These are phyloP conservation scores for Arctopsyche grandis DNA, from an alignment of 1,140 invertebrate species.

Conservation along the genomic window DNA sequence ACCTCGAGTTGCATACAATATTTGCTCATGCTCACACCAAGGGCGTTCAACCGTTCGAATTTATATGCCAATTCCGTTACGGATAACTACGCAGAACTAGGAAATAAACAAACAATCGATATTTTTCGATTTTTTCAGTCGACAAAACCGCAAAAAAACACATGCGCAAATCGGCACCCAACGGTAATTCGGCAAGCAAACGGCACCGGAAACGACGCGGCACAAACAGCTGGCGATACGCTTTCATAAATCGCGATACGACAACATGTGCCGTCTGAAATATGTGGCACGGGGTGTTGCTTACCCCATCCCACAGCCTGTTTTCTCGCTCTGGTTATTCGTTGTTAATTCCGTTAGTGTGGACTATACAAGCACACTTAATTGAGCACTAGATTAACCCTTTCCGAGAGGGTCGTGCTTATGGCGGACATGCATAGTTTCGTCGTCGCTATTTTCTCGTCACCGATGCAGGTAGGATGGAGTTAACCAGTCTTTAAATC, in stretches of 20 bases:
- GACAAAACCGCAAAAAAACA: conserved; percentile 32
- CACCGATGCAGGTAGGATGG: too few relatives aligned
- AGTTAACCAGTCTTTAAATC: too few relatives aligned
- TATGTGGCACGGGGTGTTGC: conserved; percentile 6
- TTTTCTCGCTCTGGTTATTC: background rate
- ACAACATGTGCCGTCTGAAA: conserved; percentile 34
- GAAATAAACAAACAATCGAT: too few relatives aligned
- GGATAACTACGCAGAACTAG: too few relatives aligned
- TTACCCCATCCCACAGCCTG: background rate
- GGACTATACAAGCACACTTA: conserved; percentile 6
- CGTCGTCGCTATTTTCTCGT: background rate
- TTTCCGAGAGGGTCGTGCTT: background rate
- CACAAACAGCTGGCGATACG: background rate
- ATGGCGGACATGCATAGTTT: background rate
- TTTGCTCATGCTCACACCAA: too few relatives aligned
- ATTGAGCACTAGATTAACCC: conserved; percentile 33
- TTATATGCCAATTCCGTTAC: too few relatives aligned
- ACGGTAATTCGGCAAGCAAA: background rate
- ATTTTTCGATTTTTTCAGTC: background rate
- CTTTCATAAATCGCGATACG: conserved; percentile 37
- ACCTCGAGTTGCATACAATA: too few relatives aligned
- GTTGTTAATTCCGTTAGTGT: conserved; percentile 17
- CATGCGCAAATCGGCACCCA: background rate
- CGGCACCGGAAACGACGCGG: background rate
- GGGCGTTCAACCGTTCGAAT: too few relatives aligned